Evolutionary conservation across 2,888 invertebrate genomes (phyloP), one percentile per base, ranked within the genome.

Genomic region (Apamea anceps): DNA sequence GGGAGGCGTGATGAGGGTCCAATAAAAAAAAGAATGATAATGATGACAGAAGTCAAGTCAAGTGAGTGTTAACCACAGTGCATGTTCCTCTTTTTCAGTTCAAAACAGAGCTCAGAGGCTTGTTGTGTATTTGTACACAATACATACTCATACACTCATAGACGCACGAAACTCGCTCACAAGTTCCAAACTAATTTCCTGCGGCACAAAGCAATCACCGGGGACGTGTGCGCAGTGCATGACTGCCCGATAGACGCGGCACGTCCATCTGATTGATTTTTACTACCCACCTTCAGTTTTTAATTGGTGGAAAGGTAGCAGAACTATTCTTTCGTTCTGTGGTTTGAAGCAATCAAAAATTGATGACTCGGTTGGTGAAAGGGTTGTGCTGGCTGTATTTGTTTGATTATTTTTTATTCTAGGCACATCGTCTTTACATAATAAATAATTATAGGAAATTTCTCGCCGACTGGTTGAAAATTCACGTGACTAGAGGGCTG

Each of bases 141-240:
- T 25, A 79, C 28, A 32, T 84, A 71, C 42, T 51, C 21, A 48
- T 25, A 70, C 66, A 28, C 77, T 37, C 45, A 71, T 81, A 74
- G 85, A 85, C 85, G 88, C 80, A 89, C 87, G 80, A 86, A 91
- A 92, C 90, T 92, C 92, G 89, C 86, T 94, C 90, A 86, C 93
- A 92, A 95, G 93, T 95, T 94, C 89, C 90, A 94, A 96, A 96
- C 95, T 95, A 96, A 96, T 96, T 96, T 96, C 96, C 96, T 95
- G 94, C 82, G 92, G 94, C 93, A 95, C 95, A 95, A 95, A 95
- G 96, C 96, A 95, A 96, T 96, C 94, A 93, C 87, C 91, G 88
- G 89, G 90, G 91, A 92, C 94, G 92, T 94, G 92, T 93, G 92
- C 91, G 45, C 77, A 25, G 89, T 45, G 45, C 62, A 37, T 74